phyloP scores from a whole-genome alignment of 2,113 vertebrate species.

The Chloropsis cyanopogon region DNA sequence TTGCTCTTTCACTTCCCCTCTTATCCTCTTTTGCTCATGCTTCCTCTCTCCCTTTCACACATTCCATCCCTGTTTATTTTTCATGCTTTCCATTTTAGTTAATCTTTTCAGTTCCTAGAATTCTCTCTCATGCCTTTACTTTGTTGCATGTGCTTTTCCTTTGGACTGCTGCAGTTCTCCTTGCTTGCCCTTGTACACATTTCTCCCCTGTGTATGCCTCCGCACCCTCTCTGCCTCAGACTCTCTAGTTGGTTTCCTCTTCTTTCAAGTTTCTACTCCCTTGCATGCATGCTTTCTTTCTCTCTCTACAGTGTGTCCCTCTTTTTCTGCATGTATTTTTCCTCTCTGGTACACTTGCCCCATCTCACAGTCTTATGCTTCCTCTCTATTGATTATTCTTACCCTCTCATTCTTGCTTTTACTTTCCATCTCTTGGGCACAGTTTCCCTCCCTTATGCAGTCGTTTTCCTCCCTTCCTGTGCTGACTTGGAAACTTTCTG shows the following conservation, averaged over 20 bases:
- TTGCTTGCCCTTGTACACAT: neutral
- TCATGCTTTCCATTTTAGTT: neutral
- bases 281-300: neutral
- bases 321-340: neutral
- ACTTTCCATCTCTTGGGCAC: neutral
- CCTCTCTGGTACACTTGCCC: neutral
- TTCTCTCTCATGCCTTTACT: neutral
- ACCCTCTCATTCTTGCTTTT: neutral
- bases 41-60: neutral
- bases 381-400: neutral
- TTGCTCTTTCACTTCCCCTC: neutral
- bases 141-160: neutral
- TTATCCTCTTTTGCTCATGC: neutral
- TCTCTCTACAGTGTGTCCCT: neutral
- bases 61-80: neutral
- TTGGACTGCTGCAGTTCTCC: neutral
- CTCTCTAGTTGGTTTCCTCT: accelerated
- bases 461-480: neutral
- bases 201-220: neutral
- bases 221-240: neutral
- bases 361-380: neutral
- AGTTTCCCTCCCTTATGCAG: neutral
- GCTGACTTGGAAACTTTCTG: neutral
- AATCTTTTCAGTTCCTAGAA: neutral
- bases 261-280: neutral